Percentiles rank a stretch among this genome's conserved stretches.
These are phyloP conservation scores for Eubasilissa splendida DNA, from an alignment of 2,888 invertebrate species.

Conservation along the genomic window DNA sequence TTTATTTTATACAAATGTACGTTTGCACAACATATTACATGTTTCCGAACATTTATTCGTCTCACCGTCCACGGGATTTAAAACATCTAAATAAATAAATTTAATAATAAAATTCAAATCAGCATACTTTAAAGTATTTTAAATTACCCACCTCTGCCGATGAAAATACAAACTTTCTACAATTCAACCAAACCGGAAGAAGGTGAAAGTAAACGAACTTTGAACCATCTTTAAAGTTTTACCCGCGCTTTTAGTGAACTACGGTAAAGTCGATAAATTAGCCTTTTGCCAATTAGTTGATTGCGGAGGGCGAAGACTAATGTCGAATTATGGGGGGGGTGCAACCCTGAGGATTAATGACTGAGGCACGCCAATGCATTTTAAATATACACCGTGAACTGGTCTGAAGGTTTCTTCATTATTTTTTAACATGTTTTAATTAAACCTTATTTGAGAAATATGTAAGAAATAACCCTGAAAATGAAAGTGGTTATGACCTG, in stretches of 20 bases:
- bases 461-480: too few relatives aligned
- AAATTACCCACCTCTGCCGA: background rate
- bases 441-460: too few relatives aligned
- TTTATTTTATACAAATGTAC: too few relatives aligned
- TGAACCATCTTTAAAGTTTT: conserved; percentile 31
- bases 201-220: conserved; percentile 17
- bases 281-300: conserved; percentile 30
- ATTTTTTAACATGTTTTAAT: too few relatives aligned
- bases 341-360: conserved; percentile 8
- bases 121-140: too few relatives aligned
- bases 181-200: conserved; percentile 14
- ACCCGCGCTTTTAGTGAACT: conserved; percentile 27
- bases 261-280: conserved; percentile 24
- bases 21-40: too few relatives aligned
- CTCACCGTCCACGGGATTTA: too few relatives aligned
- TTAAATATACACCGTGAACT: background rate
- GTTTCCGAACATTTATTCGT: too few relatives aligned
- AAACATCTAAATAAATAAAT: too few relatives aligned
- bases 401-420: too few relatives aligned
- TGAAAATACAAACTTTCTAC: conserved; percentile 20
- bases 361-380: conserved; percentile 6
- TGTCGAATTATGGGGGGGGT: conserved; percentile 11
- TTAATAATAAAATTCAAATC: too few relatives aligned
- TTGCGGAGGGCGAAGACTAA: conserved; percentile 16
- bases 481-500: too few relatives aligned